These are phyloP conservation scores for Harpagoxenus sublaevis DNA, from an alignment of 2,888 invertebrate genomes.

Conservation along the genomic window DNA sequence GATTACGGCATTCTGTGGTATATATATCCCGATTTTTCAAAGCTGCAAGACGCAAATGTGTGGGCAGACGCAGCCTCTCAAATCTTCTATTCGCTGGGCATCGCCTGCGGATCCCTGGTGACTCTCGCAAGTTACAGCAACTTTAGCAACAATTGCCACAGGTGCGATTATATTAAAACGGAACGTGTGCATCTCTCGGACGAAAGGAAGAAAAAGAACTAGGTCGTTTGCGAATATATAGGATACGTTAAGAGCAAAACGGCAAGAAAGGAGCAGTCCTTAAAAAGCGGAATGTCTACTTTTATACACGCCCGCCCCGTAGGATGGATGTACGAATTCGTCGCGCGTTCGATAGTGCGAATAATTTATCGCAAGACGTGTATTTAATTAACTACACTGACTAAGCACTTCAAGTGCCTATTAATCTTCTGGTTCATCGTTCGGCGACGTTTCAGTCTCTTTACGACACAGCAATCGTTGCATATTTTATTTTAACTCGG, in stretches of 20 bases:
- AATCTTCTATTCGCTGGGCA: slow-evolving; percentile 94
- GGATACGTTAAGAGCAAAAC: background rate
- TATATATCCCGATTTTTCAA: slow-evolving; percentile 91
- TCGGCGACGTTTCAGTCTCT: slow-evolving; percentile 37
- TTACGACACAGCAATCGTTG: slow-evolving; percentile 33
- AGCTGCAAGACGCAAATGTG: slow-evolving; percentile 89
- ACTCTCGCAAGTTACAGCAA: slow-evolving; percentile 92
- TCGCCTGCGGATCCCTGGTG: slow-evolving; percentile 92
- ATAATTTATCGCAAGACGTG: slow-evolving; percentile 38
- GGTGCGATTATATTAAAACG: slow-evolving; percentile 62
- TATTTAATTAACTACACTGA: slow-evolving; percentile 49
- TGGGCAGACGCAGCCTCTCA: slow-evolving; percentile 95
- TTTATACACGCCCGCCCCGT: background rate
- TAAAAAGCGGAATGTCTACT: background rate
- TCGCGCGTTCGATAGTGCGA: background rate
- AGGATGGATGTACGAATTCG: background rate
- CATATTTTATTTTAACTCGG: slow-evolving; percentile 23
- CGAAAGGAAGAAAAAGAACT: background rate
- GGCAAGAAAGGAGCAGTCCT: background rate
- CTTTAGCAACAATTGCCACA: slow-evolving; percentile 91
- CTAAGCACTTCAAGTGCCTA: slow-evolving; percentile 59
- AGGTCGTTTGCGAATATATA: background rate
- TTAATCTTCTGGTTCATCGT: slow-evolving; percentile 64
- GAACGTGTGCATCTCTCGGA: background rate
- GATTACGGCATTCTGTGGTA: slow-evolving; percentile 91